Evolutionary conservation across 1,140 invertebrate genomes (phyloP).

Genomic region (Cotesia vestalis): DNA sequence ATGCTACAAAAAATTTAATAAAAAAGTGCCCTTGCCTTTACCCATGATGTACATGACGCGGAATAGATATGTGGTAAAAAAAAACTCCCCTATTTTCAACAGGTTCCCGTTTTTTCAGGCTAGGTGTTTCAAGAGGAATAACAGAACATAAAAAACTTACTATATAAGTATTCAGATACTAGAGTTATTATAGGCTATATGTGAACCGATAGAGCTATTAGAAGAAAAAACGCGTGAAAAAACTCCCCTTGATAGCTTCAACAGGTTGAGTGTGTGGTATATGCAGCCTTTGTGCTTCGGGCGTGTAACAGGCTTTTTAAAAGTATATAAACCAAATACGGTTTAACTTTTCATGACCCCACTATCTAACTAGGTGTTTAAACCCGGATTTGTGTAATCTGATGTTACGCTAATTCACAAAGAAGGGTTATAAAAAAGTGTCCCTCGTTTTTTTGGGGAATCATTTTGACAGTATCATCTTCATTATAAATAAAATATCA

Average conservation of each 20-base stretch:
- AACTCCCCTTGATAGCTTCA: constrained; percentile 11
- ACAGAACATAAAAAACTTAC: background rate
- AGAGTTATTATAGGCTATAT: background rate
- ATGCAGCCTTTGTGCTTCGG: constrained; percentile 11
- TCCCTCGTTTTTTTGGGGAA: background rate
- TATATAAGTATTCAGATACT: background rate
- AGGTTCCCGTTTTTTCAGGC: constrained; percentile 18
- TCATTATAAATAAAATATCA: no score
- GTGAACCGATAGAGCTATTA: constrained; percentile 27
- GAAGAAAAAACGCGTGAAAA: constrained; percentile 28
- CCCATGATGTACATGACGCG: constrained; percentile 5
- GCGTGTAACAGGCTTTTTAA: constrained; percentile 27
- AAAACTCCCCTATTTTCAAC: constrained; percentile 27
- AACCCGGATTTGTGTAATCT: constrained; percentile 2
- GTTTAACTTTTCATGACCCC: constrained; percentile 5
- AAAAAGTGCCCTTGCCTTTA: background rate
- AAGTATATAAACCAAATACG: constrained; percentile 13
- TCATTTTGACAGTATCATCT: background rate
- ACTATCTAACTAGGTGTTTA: background rate
- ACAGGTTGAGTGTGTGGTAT: constrained; percentile 16
- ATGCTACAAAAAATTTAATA: background rate
- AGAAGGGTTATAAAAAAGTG: background rate
- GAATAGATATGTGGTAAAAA: constrained; percentile 18
- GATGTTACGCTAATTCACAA: constrained; percentile 1
- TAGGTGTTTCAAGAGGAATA: constrained; percentile 11